These are phyloP conservation scores for Himalopsyche japonica DNA, from an alignment of 2,888 invertebrate genomes.

Conservation along the genomic window DNA sequence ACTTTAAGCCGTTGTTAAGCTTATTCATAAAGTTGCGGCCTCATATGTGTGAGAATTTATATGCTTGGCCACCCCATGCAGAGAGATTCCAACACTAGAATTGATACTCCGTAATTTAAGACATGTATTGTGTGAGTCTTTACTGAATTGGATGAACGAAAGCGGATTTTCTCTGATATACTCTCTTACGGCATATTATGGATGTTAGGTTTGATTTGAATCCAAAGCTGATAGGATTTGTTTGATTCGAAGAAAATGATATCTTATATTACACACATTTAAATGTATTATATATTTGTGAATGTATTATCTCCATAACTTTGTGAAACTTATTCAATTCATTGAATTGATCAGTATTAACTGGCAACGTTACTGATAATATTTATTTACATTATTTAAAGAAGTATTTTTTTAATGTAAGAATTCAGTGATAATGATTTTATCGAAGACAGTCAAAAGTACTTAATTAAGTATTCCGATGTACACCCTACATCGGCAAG, in stretches of 20 bases:
- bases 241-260: not conserved
- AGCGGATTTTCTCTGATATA: not conserved
- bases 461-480: too few species aligned
- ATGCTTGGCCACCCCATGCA: not conserved
- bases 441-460: too few species aligned
- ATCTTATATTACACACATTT: too few species aligned
- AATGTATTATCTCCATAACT: too few species aligned
- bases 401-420: too few species aligned
- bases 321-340: too few species aligned
- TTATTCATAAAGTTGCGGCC: conserved; percentile 4
- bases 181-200: not conserved
- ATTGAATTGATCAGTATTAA: too few species aligned
- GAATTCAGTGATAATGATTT: too few species aligned
- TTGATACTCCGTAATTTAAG: not conserved
- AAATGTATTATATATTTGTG: too few species aligned
- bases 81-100: not conserved
- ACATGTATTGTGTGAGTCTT: not conserved
- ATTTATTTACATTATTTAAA: too few species aligned
- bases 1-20: conserved; percentile 9
- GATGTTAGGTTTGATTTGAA: not conserved
- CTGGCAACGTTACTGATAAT: too few species aligned
- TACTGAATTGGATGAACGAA: not conserved
- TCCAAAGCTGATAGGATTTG: not conserved
- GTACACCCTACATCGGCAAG: too few species aligned
- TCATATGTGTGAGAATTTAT: not conserved